Evolutionary conservation across 2,113 vertebrate genomes (phyloP).

Genomic region (Cavia aperea): DNA sequence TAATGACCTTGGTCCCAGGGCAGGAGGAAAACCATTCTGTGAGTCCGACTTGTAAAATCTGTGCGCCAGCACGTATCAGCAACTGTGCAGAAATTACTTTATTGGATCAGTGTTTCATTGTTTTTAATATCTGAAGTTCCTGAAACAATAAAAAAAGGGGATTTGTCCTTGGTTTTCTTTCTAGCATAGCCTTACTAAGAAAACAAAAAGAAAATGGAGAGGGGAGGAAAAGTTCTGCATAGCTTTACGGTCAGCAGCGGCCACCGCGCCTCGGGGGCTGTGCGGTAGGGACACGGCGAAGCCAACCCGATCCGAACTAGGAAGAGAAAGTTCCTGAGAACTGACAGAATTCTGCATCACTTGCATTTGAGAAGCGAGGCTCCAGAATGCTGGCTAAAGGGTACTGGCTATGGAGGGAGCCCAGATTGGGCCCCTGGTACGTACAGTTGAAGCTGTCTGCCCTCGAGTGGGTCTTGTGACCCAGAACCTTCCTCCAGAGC

Average conservation of each 20-base stretch:
- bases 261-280: fast-evolving
- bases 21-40: background rate
- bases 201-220: background rate
- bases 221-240: background rate
- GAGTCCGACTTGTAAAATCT: background rate
- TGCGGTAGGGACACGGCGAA: fast-evolving
- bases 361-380: background rate
- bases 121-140: constrained; percentile 1
- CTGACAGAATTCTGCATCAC: background rate
- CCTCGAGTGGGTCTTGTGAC: background rate
- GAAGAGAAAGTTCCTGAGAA: background rate
- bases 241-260: too few relatives aligned
- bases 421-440: background rate
- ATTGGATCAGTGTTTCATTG: background rate
- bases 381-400: fast-evolving
- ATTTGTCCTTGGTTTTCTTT: constrained; percentile 33
- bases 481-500: background rate
- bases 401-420: background rate
- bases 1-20: background rate
- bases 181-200: background rate
- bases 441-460: background rate
- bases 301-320: background rate
- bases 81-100: background rate
- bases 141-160: constrained; percentile 13
- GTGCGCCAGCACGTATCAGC: fast-evolving